Percentiles rank a stretch among this genome's conserved stretches.
phyloP scores from a whole-genome alignment of 2,888 invertebrate genomes.

The Himalopsyche anomala region DNA sequence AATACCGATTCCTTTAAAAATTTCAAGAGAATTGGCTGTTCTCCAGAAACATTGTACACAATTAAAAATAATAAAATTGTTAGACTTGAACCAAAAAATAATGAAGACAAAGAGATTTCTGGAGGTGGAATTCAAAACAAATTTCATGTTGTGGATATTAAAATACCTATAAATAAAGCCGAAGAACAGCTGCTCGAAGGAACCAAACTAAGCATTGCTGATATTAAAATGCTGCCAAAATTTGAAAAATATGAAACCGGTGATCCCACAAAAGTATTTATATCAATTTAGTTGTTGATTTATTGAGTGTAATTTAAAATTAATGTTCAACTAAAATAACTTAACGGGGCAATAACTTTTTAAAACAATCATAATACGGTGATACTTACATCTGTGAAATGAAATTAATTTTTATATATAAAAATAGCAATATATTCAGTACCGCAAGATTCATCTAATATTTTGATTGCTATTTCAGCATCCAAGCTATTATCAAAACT shows the following conservation, averaged over 20 bases:
- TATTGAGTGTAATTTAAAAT: too few relatives aligned
- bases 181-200: conserved; percentile 73
- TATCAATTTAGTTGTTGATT: conserved; percentile 22
- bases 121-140: conserved; percentile 65
- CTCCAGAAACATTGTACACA: conserved; percentile 74
- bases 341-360: too few relatives aligned
- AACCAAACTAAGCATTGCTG: conserved; percentile 75
- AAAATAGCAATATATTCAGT: background rate
- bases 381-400: too few relatives aligned
- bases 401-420: background rate
- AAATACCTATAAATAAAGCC: conserved; percentile 71
- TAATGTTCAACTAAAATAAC: too few relatives aligned
- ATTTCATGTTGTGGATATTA: conserved; percentile 71
- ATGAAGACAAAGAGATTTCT: conserved; percentile 53
- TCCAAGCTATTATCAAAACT: too few relatives aligned
- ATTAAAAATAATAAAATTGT: conserved; percentile 76
- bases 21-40: conserved; percentile 65
- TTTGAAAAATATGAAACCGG: conserved; percentile 77
- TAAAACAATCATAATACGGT: too few relatives aligned
- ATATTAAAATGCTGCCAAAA: conserved; percentile 76
- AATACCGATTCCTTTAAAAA: background rate
- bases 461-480: too few relatives aligned
- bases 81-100: conserved; percentile 69
- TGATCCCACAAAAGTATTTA: conserved; percentile 74
- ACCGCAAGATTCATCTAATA: too few relatives aligned